Conservation (phyloP, 2,113 vertebrate species). For the Alectura lathami region DNA sequence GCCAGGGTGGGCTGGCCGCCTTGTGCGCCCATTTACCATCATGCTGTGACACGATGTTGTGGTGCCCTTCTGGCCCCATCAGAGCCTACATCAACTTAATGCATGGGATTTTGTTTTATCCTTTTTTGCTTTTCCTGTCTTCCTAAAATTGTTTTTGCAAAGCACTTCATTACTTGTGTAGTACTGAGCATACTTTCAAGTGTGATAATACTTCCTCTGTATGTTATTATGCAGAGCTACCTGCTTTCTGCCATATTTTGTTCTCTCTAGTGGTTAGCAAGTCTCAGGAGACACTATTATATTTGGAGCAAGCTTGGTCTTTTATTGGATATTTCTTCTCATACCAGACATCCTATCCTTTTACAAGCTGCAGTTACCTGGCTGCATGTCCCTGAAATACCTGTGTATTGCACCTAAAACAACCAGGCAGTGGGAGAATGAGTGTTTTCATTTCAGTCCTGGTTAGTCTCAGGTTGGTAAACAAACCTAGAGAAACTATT, state of each 20-base stretch:
- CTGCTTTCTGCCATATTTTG: background rate
- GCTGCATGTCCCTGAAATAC: background rate
- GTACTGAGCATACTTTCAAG: background rate
- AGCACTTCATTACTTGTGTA: background rate
- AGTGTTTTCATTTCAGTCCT: background rate
- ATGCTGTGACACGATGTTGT: rapidly evolving
- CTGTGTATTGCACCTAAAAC: background rate
- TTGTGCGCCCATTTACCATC: background rate
- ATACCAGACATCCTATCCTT: background rate
- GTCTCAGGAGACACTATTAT: background rate
- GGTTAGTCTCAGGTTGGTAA: background rate
- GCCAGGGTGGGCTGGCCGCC: background rate
- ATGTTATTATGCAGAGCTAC: background rate
- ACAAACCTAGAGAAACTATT: background rate
- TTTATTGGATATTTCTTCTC: background rate
- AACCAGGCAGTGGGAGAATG: background rate
- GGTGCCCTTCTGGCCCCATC: background rate
- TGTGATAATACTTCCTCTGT: background rate
- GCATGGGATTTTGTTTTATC: background rate
- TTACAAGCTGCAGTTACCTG: background rate
- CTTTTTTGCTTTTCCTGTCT: background rate
- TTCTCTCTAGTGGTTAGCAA: background rate
- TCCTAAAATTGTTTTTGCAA: background rate
- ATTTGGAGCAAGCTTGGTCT: background rate
- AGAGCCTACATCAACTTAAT: background rate